phyloP scores from a whole-genome alignment of 2,113 vertebrate genomes.

The Halcyon malimbica region DNA sequence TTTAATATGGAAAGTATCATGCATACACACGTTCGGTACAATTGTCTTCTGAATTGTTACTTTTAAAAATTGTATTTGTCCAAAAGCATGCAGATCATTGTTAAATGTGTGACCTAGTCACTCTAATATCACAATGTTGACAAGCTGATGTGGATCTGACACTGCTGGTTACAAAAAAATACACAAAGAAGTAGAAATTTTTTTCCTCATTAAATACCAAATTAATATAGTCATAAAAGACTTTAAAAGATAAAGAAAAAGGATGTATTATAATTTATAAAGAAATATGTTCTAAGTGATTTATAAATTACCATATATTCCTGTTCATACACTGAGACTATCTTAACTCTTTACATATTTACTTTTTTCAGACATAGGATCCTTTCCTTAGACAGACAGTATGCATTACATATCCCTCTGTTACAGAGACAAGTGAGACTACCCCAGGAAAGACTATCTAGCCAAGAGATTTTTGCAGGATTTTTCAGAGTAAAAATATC shows the following conservation, averaged over 20 bases:
- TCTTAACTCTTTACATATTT: neutral
- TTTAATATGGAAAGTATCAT: neutral
- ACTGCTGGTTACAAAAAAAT: neutral
- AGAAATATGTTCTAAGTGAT: neutral
- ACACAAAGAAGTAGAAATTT: neutral
- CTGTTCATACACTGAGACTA: neutral
- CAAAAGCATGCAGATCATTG: neutral
- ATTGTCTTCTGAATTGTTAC: neutral
- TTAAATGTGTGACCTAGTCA: neutral
- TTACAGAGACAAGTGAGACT: neutral
- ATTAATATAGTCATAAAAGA: neutral
- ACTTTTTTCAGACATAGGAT: neutral
- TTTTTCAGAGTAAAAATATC: neutral
- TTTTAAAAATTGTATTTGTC: neutral
- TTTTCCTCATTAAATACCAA: neutral
- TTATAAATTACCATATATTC: neutral
- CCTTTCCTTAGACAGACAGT: neutral
- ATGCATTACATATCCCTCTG: neutral
- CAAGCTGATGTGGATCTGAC: neutral
- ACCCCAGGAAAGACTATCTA: neutral
- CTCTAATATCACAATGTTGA: neutral
- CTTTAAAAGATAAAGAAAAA: neutral
- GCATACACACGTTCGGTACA: neutral
- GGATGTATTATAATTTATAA: neutral
- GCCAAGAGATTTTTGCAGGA: neutral